Percentiles rank a stretch among this genome's conserved stretches.
These are phyloP conservation scores for Cydia splendana DNA, from an alignment of 1,140 invertebrate species.

Conservation along the genomic window DNA sequence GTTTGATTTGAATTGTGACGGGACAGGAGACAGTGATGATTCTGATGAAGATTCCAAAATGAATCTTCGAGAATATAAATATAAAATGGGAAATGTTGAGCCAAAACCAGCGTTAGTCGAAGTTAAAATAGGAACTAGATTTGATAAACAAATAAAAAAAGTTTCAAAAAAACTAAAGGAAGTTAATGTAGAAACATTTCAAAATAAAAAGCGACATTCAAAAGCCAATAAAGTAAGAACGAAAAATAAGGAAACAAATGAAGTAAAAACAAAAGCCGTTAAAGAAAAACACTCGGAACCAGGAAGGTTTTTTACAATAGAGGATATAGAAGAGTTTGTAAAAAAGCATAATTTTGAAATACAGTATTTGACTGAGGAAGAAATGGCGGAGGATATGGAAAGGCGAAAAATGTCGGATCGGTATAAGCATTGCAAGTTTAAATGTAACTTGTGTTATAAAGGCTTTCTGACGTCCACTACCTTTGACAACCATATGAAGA, in stretches of 20 bases:
- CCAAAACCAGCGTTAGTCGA: background rate
- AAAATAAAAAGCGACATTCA: background rate
- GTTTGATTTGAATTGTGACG: background rate
- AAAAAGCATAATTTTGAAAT: conserved; percentile 15
- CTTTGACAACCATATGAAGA: conserved; percentile 29
- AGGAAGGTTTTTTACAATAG: background rate
- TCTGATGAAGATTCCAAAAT: conserved; percentile 3
- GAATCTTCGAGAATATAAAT: background rate
- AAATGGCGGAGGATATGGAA: conserved; percentile 18
- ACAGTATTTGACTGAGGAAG: conserved; percentile 8
- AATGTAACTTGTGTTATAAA: conserved; percentile 21
- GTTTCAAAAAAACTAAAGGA: background rate
- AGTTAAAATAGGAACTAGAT: background rate
- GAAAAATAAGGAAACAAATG: background rate
- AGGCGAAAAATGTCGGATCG: background rate
- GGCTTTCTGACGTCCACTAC: background rate
- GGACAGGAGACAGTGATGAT: background rate
- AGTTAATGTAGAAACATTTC: background rate
- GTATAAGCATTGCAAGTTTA: conserved; percentile 13
- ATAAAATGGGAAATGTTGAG: background rate
- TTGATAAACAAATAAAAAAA: background rate
- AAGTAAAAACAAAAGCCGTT: background rate
- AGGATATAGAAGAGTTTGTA: background rate
- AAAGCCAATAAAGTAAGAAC: background rate
- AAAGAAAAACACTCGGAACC: background rate